Conservation (phyloP, 2,797 vertebrate species). For the Sebastes matsubarae region DNA sequence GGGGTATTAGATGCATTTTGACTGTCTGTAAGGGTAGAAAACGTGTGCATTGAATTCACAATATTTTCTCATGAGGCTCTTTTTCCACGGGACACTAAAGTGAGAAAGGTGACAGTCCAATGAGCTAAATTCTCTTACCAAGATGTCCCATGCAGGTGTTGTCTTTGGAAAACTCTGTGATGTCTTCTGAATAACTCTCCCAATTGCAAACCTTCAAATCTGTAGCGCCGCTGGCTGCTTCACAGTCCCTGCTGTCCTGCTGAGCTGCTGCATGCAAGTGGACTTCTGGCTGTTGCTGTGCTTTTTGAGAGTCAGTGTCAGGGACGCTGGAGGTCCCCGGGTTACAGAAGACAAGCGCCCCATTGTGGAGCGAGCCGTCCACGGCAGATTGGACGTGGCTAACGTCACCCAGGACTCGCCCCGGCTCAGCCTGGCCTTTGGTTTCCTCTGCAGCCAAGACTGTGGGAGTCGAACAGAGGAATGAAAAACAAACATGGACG, state of each 20-base stretch:
- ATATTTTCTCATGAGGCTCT: neutral
- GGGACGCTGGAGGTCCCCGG: slow-evolving; percentile 53
- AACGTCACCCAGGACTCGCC: slow-evolving; percentile 9
- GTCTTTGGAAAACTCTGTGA: neutral
- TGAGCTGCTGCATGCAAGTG: neutral
- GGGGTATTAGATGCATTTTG: neutral
- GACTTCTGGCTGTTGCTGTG: neutral
- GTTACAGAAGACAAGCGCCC: slow-evolving; percentile 74
- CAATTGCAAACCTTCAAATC: neutral
- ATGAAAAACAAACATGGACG: slow-evolving; percentile 63
- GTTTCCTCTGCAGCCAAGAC: slow-evolving; percentile 32
- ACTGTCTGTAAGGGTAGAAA: slow-evolving; percentile 34
- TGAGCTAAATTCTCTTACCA: slow-evolving; percentile 41
- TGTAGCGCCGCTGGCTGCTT: neutral
- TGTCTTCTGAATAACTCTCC: neutral
- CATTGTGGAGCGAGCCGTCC: slow-evolving; percentile 30
- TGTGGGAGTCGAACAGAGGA: slow-evolving; percentile 53
- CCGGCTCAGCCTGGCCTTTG: slow-evolving; percentile 6
- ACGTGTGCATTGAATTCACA: neutral
- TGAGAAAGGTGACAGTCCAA: neutral
- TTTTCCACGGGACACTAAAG: neutral
- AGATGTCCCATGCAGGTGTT: neutral
- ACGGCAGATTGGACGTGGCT: slow-evolving; percentile 3
- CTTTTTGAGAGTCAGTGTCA: slow-evolving; percentile 4
- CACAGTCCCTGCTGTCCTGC: neutral